Evolutionary conservation across 2,797 vertebrate species (phyloP).

Genomic region (Pseudochirops corinnae): DNA sequence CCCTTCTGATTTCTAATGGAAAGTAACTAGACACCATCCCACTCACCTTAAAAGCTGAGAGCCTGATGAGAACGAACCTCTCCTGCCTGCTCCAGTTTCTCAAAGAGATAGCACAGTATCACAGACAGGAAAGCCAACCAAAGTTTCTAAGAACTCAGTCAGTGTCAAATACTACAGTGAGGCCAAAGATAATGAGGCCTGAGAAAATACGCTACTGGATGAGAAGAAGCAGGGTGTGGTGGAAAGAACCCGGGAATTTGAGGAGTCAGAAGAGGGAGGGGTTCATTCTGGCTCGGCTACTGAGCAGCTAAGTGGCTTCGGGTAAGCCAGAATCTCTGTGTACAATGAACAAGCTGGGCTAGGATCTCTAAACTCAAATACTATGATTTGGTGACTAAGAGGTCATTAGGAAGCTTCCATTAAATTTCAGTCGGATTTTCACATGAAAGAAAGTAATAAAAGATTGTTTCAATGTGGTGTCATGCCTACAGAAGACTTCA

Average conservation of each 20-base stretch:
- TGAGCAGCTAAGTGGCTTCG: background rate
- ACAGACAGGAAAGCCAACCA: background rate
- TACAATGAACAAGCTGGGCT: background rate
- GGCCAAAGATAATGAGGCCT: background rate
- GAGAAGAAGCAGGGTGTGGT: background rate
- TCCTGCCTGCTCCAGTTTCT: background rate
- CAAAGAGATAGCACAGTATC: background rate
- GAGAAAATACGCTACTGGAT: background rate
- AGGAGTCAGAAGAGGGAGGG: background rate
- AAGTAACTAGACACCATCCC: background rate
- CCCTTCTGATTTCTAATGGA: background rate
- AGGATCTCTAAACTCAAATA: background rate
- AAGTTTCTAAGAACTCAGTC: background rate
- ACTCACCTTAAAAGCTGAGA: background rate
- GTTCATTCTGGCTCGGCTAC: fast-evolving
- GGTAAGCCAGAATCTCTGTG: background rate
- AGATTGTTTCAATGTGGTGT: background rate
- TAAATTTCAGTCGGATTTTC: background rate
- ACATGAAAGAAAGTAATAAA: background rate
- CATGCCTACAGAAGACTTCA: background rate
- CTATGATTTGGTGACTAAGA: background rate
- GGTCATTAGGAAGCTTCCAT: background rate
- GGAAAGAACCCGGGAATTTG: background rate
- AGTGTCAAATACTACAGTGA: background rate
- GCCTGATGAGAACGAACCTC: background rate